These are phyloP conservation scores for Blastobasis lacticolella DNA, from an alignment of 2,888 invertebrate species.

Conservation along the genomic window DNA sequence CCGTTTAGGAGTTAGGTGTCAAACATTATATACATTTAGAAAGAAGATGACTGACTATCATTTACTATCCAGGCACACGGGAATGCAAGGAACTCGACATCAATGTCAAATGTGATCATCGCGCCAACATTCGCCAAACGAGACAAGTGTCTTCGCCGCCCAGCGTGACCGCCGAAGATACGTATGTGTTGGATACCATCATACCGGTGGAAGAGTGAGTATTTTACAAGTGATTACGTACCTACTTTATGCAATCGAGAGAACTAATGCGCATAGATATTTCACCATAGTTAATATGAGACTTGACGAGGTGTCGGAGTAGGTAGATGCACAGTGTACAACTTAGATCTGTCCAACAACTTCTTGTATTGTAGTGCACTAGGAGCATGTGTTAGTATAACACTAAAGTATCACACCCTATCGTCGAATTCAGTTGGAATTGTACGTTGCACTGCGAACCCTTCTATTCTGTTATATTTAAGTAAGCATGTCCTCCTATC, in stretches of 20 bases:
- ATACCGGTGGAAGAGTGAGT: slow-evolving; percentile 92
- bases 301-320: slow-evolving; percentile 16
- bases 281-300: too few relatives aligned
- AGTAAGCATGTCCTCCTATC: slow-evolving; percentile 58
- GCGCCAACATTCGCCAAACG: slow-evolving; percentile 76
- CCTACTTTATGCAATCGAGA: too few relatives aligned
- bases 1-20: too few relatives aligned
- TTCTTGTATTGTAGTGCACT: slow-evolving; percentile 15
- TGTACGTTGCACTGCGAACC: not conserved
- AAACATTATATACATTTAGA: too few relatives aligned
- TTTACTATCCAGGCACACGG: slow-evolving; percentile 71
- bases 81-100: slow-evolving; percentile 94
- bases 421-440: not conserved
- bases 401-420: slow-evolving; percentile 9
- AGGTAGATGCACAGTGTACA: slow-evolving; percentile 13
- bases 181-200: slow-evolving; percentile 86
- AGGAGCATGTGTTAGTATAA: slow-evolving; percentile 20
- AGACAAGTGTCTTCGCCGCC: slow-evolving; percentile 74
- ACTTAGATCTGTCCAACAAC: not conserved
- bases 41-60: too few relatives aligned
- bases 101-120: slow-evolving; percentile 92
- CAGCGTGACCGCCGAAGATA: slow-evolving; percentile 81
- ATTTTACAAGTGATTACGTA: slow-evolving; percentile 3
- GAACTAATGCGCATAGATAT: too few relatives aligned
- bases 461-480: too few relatives aligned